A percentile compares a stretch with the other conserved stretches of the same genome.
Evolutionary conservation across 53 echinoderm and acorn worm species (phyloP).

Genomic region (Luidia sarsii): DNA sequence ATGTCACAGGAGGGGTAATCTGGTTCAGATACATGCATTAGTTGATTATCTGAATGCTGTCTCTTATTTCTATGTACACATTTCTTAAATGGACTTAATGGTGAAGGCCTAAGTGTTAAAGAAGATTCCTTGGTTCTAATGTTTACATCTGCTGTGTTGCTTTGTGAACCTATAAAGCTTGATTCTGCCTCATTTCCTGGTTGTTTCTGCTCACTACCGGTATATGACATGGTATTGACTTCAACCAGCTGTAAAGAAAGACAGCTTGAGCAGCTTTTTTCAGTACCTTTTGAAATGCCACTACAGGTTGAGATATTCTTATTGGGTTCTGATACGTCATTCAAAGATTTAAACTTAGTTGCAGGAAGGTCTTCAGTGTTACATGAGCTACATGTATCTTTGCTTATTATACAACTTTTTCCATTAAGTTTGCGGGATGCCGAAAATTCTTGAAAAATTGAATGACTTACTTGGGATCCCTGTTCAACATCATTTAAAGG

Average conservation of each 20-base stretch:
- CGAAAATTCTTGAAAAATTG: too few species aligned
- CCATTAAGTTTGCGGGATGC: too few species aligned
- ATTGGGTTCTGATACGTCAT: neutral
- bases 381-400: too few species aligned
- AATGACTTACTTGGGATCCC: too few species aligned
- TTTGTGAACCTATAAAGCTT: conserved; percentile 1
- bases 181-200: conserved; percentile 22
- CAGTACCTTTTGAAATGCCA: neutral
- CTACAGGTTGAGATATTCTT: neutral
- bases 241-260: too few species aligned
- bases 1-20: conserved; percentile 54
- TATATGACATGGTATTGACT: too few species aligned
- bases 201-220: conserved; percentile 32
- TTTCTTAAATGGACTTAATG: conserved; percentile 41
- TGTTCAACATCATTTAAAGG: too few species aligned
- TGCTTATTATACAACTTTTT: too few species aligned
- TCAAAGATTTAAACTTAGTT: too few species aligned
- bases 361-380: too few species aligned
- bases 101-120: neutral
- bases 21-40: conserved; percentile 26
- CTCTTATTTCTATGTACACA: neutral
- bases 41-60: neutral
- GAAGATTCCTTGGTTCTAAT: neutral
- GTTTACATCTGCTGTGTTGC: neutral
- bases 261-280: too few species aligned